Base-by-base conservation (phyloP, 1,140 invertebrate genomes). In the Tribolium castaneum region DNA sequence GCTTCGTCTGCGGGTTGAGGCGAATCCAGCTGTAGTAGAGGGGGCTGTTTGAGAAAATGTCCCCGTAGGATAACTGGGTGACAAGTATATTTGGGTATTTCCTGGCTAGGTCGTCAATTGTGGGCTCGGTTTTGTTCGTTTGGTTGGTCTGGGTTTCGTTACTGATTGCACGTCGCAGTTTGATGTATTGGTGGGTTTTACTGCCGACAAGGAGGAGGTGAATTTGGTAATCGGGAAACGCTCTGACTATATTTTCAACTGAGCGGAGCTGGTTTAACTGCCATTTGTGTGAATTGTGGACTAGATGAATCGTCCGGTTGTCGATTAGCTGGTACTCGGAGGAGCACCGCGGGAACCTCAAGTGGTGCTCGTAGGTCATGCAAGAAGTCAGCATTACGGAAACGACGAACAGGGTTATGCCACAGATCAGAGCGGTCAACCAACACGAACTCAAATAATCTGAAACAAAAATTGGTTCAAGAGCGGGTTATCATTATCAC, bases 361-460 rank as follows among this genome's bases (percentile, higher is more conserved):
- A 22, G 25, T 70, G 72, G 7, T 35, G 59, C 0, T 76, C 54
- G 9, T 77, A 49, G 12, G 52, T 75, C 50, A 84, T 75, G 1
- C 81, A 70, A 12, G 81, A 81, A 19, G 82, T 14, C 25, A 84
- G 62, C 9, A 84, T 73, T 12, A 85, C 4, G 7, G 82, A 45
- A 71, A 84, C 73, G 56, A 83, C 75, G 9, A 84, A 70, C 35
- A 84, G 75, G 9, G 79, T 59, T 16, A 83, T 35, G 6, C 75
- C 76, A 6, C 76, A 78, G 9, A 84, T 13, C 2, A 83, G 9
- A 12, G 82, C 62, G 14, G 81, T 80, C 19, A 84, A 49, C 79
- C 84, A 83, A 73, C 84, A 85, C 1, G 83, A 76, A 34, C 81
- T 81, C 6, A 85, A 16, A 52, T 83, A 82, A 56, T 81, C 84